Base-by-base conservation (phyloP, 2,113 vertebrate genomes). In the Amblyornis subalaris region DNA sequence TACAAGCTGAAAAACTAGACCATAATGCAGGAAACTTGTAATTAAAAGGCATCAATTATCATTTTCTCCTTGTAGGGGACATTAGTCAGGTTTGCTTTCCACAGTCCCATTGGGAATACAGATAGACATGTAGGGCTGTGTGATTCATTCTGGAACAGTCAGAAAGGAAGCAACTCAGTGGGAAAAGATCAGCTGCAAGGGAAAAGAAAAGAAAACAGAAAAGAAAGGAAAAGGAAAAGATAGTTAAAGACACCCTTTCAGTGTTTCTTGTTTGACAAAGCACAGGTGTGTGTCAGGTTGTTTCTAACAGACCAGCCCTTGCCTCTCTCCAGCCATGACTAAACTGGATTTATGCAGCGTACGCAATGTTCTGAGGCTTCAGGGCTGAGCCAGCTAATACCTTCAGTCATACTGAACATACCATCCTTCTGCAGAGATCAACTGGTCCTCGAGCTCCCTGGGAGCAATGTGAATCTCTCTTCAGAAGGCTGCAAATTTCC, bases 351-450 rank as follows among this genome's bases (percentile, higher is more conserved):
- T 81, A 69, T 21, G 40, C 79, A 84, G 79, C 1, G 33, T 53
- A 95, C 93, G 86, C 72, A 57, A 38, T 74, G 90, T 97, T 93
- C 93, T 74, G 92, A 77, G 85, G 79, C 90, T 88, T 51, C 67
- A 85, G 85, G 93, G 69, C 85, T 88, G 69, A 94, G 93, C 60
- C 85, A 94, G 88, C 78, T 88, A 64, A 93, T 91, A 53, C 85
- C 77, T 83, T 45, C 90, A 74, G 82, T 78, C 89, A 83, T 92
- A 88, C 94, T 91, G 95, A 95, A 95, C 92, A 94, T 95, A 61
- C 93, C 88, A 78, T 90, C 72, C 93, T 36, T 58, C 78, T 80
- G 69, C 5, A 86, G 75, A 60, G 75, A 91, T 55, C 93, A 94
- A 12, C 64, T 44, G 69, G 78, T 29, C 81, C 89, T 67, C 0